Base-by-base conservation (phyloP, 2,888 invertebrate genomes). In the Scrobipalpa atriplicella region DNA sequence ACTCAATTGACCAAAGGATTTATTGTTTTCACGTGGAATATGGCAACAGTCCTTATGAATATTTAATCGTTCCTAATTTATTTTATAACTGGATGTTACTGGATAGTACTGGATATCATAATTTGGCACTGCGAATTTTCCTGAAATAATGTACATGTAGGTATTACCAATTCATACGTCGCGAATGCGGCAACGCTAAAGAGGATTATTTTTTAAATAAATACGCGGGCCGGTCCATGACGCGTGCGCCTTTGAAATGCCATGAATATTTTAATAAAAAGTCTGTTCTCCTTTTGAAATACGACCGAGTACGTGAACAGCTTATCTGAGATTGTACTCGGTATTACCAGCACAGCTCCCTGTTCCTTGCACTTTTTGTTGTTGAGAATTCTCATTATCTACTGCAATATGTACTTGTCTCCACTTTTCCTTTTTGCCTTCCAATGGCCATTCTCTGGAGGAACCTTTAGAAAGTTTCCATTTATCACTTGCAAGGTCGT, bases 401-500 rank as follows among this genome's bases (percentile, higher is more conserved):
- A 11, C 56, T 64, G 64, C 56, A 64, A 64, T 64, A 56, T 41
- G 64, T 56, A 41, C 56, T 41, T 64, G 64, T 64, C 64, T 11
- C 62, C 38, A 38, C 41, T 66, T 68, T 64, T 66, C 29, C 56
- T 52, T 62, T 56, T 61, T 58, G 16, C 41, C n/a, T 60, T 66
- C 19, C n/a, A 66, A 51, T 56, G 41, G 29, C 56, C 56, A 64
- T 64, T 54, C 56, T 41, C 62, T 62, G 56, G 58, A 63, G 21
- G 21, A 62, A 62, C 64, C 56, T 56, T 54, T 47, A 54, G 16
- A 36, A 63, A 47, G 39, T 62, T 67, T 58, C 62, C 68, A 62
- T 68, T 68, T 64, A 68, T 77, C 75, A 76, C 71, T 66, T 71
- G 73, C 76, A 82, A 80, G 81, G 82, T 68, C 77, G 69, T 62